Percentiles rank a stretch among this genome's conserved stretches.
Evolutionary conservation across 2,797 vertebrate genomes (phyloP).

Genomic region (Petrocephalus sullivani): DNA sequence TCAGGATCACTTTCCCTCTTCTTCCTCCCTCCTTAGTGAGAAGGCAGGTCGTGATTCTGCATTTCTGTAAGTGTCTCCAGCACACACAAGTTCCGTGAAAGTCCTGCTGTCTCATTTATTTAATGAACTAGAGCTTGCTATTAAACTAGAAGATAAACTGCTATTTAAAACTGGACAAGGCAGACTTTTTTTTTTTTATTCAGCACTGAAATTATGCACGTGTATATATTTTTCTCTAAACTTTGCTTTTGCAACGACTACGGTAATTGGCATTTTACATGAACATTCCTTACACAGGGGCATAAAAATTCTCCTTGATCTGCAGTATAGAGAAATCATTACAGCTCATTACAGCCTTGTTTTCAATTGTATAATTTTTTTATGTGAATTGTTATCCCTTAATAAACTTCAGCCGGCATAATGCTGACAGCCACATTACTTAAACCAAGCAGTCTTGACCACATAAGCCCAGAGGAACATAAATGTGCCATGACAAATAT

Average conservation of each 20-base stretch:
- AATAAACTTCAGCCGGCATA: constrained; percentile 41
- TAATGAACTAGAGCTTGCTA: not conserved
- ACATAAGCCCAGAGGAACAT: not conserved
- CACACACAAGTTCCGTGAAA: not conserved
- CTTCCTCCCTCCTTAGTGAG: not conserved
- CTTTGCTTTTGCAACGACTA: not conserved
- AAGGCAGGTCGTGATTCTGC: not conserved
- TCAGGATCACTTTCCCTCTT: not conserved
- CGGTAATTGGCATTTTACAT: not conserved
- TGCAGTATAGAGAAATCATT: constrained; percentile 5
- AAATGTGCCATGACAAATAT: constrained; percentile 14
- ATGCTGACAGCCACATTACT: constrained; percentile 39
- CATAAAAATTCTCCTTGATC: not conserved
- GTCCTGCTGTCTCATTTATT: not conserved
- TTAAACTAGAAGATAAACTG: not conserved
- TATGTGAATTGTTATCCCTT: constrained; percentile 30
- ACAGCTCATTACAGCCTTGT: not conserved
- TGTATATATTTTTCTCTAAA: not conserved
- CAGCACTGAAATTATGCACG: not conserved
- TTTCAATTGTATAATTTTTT: constrained; percentile 27
- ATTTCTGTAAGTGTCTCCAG: not conserved
- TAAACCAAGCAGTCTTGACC: constrained; percentile 17
- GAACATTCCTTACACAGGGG: not conserved
- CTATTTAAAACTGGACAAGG: not conserved
- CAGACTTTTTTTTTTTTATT: not conserved